These are phyloP conservation scores for Phodopus roborovskii DNA, from an alignment of 2,113 vertebrate species.

Conservation along the genomic window DNA sequence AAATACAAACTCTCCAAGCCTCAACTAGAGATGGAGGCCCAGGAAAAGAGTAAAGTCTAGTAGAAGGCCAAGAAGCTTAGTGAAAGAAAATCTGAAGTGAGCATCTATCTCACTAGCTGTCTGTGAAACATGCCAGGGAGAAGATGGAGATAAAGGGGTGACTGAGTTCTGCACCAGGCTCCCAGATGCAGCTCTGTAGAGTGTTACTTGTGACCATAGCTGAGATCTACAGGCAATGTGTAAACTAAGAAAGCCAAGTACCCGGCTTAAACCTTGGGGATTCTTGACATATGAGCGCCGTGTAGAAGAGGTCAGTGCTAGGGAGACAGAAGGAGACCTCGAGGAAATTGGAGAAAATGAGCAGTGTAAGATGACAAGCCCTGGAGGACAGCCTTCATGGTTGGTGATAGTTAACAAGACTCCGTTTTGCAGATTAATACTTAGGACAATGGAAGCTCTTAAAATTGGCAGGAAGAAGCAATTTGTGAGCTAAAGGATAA, in stretches of 20 bases:
- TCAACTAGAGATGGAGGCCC: not conserved
- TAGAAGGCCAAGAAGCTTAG: not conserved
- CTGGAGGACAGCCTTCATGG: not conserved
- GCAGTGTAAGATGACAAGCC: not conserved
- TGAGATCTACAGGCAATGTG: not conserved
- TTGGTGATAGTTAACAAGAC: not conserved
- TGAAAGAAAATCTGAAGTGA: not conserved
- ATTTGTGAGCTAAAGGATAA: slow-evolving; percentile 26
- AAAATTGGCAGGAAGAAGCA: slow-evolving; percentile 7
- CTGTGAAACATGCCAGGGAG: not conserved
- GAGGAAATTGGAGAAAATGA: not conserved
- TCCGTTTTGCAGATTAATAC: not conserved
- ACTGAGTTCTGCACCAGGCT: rapidly evolving
- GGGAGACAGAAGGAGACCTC: not conserved
- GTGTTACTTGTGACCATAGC: not conserved
- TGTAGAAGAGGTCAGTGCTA: not conserved
- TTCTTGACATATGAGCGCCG: too few species aligned
- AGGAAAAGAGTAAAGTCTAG: not conserved
- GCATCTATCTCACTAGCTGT: not conserved
- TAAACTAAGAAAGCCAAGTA: not conserved
- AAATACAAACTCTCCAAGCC: not conserved
- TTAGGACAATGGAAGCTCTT: not conserved
- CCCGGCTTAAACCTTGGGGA: not conserved
- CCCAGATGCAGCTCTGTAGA: rapidly evolving
- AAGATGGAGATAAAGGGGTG: not conserved